These are phyloP conservation scores for Heliconius hortense DNA, from an alignment of 2,888 invertebrate species.

Conservation along the genomic window DNA sequence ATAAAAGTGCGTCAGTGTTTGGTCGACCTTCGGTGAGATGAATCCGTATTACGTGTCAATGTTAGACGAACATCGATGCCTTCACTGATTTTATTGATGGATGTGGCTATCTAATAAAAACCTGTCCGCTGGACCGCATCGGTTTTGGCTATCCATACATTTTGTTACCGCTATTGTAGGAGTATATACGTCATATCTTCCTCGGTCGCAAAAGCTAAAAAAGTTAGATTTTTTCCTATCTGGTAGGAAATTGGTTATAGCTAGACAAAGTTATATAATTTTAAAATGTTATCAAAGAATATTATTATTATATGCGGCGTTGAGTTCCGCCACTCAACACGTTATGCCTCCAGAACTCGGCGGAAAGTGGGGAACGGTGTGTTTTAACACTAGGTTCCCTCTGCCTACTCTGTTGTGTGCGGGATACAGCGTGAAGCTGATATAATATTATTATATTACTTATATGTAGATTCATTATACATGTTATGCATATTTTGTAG, in stretches of 20 bases:
- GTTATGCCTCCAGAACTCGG: too few species aligned
- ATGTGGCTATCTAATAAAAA: constrained; percentile 40
- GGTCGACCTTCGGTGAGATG: constrained; percentile 53
- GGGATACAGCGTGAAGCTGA: too few species aligned
- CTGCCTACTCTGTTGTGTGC: too few species aligned
- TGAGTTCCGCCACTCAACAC: too few species aligned
- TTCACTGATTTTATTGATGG: constrained; percentile 40
- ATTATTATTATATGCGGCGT: too few species aligned
- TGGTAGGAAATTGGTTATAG: not conserved
- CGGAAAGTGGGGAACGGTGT: too few species aligned
- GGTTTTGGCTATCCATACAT: constrained; percentile 31
- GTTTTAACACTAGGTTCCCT: too few species aligned
- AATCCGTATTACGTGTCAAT: constrained; percentile 45
- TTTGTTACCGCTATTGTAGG: not conserved
- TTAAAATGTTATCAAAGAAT: not conserved
- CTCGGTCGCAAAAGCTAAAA: not conserved
- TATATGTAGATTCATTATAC: not conserved
- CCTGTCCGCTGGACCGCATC: constrained; percentile 34
- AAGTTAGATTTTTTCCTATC: not conserved
- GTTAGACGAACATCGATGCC: constrained; percentile 41
- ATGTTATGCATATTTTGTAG: not conserved
- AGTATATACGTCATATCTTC: not conserved
- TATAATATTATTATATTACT: not conserved
- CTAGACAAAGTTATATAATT: not conserved
- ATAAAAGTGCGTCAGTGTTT: constrained; percentile 64